Evolutionary conservation across 92 coral and sea anemone species (phyloP).

Genomic region (Heliopora coerulea): DNA sequence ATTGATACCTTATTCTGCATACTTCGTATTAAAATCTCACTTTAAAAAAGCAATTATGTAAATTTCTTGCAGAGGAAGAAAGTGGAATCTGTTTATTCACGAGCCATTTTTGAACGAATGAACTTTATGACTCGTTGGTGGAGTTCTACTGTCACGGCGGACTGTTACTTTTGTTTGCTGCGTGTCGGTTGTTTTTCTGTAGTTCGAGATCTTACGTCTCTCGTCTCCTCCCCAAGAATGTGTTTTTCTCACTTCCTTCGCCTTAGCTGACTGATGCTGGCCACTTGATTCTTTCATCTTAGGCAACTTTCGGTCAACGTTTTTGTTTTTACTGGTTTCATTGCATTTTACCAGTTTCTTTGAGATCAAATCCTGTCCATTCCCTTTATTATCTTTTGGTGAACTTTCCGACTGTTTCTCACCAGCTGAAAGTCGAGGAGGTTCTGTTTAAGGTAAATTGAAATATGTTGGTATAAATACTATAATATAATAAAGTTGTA

Average conservation of each 20-base stretch:
- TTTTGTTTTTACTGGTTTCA: conserved; percentile 1
- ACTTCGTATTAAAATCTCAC: no score
- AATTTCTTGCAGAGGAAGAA: no score
- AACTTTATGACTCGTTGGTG: background rate
- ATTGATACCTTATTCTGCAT: no score
- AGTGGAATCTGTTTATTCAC: background rate
- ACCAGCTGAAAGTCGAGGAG: no score
- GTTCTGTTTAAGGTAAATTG: no score
- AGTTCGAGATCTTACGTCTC: conserved; percentile 32
- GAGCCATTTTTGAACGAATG: background rate
- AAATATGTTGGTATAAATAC: no score
- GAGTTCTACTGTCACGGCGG: background rate
- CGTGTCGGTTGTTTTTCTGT: conserved; percentile 19
- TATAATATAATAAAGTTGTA: no score
- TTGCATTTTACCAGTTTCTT: background rate
- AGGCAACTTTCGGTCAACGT: background rate
- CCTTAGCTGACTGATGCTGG: conserved; percentile 1
- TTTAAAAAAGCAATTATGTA: no score
- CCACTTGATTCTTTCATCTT: background rate
- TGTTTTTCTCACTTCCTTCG: conserved; percentile 6
- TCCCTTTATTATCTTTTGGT: no score
- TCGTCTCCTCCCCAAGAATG: conserved; percentile 20
- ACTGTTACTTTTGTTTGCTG: background rate
- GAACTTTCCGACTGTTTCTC: no score
- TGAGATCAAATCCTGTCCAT: background rate